Conservation (phyloP, 2,888 invertebrate species). For the Drosophila helvetica region DNA sequence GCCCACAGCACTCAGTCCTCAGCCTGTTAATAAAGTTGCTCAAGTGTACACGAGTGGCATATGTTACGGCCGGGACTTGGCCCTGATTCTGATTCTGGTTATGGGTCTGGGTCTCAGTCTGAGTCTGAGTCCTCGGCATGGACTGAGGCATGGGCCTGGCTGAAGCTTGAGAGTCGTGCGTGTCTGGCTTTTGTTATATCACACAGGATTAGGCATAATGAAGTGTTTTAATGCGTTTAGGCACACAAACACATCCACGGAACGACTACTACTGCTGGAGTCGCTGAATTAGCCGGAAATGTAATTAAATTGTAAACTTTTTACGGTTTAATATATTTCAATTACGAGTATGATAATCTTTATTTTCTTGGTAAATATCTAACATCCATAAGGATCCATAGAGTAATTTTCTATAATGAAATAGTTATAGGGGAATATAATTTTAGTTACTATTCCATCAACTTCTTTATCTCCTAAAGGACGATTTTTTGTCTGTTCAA, state of each 20-base stretch:
- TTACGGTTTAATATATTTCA: conserved; percentile 32
- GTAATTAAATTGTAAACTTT: conserved; percentile 67
- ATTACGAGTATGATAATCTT: conserved; percentile 14
- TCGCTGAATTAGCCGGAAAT: conserved; percentile 43
- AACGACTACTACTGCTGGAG: conserved; percentile 5
- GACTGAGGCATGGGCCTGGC: conserved; percentile 6
- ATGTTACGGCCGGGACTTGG: conserved; percentile 54
- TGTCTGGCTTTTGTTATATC: conserved; percentile 77
- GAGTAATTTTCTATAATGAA: neutral
- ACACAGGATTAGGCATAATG: conserved; percentile 79
- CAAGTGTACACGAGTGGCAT: conserved; percentile 75
- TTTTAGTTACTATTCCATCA: no score
- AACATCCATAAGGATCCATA: neutral
- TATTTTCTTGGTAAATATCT: neutral
- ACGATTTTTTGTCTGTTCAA: no score
- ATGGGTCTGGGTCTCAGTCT: no score
- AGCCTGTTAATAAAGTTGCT: conserved; percentile 72
- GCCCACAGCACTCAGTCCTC: conserved; percentile 36
- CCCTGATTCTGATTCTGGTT: neutral
- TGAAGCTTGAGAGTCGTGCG: conserved; percentile 45
- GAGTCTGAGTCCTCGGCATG: neutral
- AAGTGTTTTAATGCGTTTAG: conserved; percentile 79
- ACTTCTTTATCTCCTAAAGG: no score
- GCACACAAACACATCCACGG: conserved; percentile 48
- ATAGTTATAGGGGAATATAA: neutral